Evolutionary conservation across 2,113 vertebrate species (phyloP), one percentile per base, ranked within the genome.

Genomic region (Lipophrys pholis): DNA sequence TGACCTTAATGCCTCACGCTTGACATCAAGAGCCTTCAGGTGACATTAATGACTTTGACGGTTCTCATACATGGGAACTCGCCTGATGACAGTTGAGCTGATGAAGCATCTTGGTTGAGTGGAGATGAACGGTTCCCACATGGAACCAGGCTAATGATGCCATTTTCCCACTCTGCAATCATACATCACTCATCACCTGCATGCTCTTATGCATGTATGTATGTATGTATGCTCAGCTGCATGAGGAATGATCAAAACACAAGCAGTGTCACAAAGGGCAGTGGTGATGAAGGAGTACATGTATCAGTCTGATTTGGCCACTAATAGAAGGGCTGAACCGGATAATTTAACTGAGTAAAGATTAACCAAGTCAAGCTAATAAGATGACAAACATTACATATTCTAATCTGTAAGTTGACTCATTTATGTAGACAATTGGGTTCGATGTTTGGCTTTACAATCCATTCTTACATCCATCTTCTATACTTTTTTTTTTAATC

Each of bases 1-100:
- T 12, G 30, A 46, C 48, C 21, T 30, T 30, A 30, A 30, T 30
- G 21, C 53, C 12, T 59, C 48, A 12, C 30, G 9, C 15, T 46
- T 56, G 7, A 66, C 54, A 10, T 58, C n/a, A 16, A 42, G 7
- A 41, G 61, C 56, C 64, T 52, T 62, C 49, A 46, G 21, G 38
- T 60, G 43, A 62, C 51, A 61, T 49, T 30, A 36, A 38, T 67
- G 49, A 55, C 57, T 56, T 8, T 14, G 42, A 48, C 54, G 16
- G 11, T 54, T 60, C 48, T 14, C 14, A 16, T 49, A 56, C 11
- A 39, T 17, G 12, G 54, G 21, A 46, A 38, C 39, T 55, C 21
- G 48, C 53, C 48, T 46, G 46, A 53, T 70, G 56, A 43, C 57
- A 63, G 16, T 3, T 52, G 39, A 21, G 42, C 43, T 51, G 12